Evolutionary conservation across 1,140 invertebrate species (phyloP).

Genomic region (Tetramorium simillimum): DNA sequence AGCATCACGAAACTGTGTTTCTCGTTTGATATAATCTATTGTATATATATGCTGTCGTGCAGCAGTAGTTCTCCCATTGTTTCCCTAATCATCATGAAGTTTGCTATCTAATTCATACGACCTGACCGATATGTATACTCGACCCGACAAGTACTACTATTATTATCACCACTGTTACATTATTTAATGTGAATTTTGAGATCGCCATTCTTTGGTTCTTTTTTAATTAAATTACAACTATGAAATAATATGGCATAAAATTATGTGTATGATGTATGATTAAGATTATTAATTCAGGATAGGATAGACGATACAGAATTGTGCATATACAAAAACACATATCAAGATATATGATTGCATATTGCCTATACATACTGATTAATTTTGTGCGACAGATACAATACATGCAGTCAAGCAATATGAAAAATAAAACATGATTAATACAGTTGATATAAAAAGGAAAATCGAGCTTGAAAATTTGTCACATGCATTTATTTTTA

Average conservation of each 20-base stretch:
- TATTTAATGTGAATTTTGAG: conserved; percentile 10
- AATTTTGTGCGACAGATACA: background rate
- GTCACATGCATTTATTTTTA: no score
- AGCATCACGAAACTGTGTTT: background rate
- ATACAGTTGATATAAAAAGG: background rate
- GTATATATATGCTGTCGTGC: background rate
- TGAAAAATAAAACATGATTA: background rate
- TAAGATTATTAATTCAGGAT: background rate
- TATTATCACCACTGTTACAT: background rate
- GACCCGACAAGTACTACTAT: background rate
- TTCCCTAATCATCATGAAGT: conserved; percentile 16
- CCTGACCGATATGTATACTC: conserved; percentile 8
- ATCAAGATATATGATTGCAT: background rate
- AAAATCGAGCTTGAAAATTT: background rate
- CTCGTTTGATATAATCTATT: conserved; percentile 26
- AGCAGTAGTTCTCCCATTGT: conserved; percentile 4
- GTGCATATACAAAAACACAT: background rate
- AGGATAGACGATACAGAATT: background rate
- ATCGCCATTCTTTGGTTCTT: background rate
- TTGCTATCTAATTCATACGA: conserved; percentile 45
- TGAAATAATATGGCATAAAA: background rate
- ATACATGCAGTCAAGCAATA: background rate
- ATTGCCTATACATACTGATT: background rate
- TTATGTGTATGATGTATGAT: background rate
- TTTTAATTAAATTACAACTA: background rate